Percentiles rank a stretch among this genome's conserved stretches.
phyloP scores from a whole-genome alignment of 2,888 invertebrate genomes.

The Ceriagrion tenellum region DNA sequence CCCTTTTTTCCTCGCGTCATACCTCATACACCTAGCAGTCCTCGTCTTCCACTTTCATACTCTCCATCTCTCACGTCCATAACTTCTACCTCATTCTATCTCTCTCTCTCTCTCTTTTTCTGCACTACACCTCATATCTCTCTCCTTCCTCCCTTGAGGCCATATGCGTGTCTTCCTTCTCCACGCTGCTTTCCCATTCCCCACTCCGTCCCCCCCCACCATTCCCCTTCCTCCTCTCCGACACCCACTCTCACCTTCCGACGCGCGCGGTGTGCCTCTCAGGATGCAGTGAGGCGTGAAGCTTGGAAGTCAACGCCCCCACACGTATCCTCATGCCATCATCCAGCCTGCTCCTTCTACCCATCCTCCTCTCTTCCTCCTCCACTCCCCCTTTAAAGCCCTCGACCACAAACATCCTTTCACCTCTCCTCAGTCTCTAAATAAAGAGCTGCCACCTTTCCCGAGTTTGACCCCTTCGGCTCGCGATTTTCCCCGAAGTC shows the following conservation, averaged over 20 bases:
- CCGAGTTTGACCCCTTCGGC: background rate
- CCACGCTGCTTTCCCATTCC: background rate
- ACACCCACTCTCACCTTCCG: background rate
- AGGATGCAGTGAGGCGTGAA: conserved; percentile 40
- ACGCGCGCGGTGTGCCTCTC: background rate
- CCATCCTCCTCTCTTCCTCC: background rate
- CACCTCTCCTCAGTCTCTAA: background rate
- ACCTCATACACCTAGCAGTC: background rate
- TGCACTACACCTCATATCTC: background rate
- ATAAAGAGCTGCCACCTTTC: conserved; percentile 17
- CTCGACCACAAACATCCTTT: conserved; percentile 6
- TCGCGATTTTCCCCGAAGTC: background rate
- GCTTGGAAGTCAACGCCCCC: conserved; percentile 38
- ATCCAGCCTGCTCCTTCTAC: background rate
- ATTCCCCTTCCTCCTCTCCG: background rate
- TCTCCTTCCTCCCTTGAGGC: background rate
- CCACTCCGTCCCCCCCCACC: background rate
- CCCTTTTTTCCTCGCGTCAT: background rate
- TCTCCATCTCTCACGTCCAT: background rate
- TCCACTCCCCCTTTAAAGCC: background rate
- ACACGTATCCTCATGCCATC: background rate
- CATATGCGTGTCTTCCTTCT: conserved; percentile 23
- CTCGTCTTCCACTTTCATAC: background rate
- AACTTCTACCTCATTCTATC: background rate
- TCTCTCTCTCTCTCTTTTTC: too few species aligned